Evolutionary conservation across 53 echinoderm and acorn worm genomes (phyloP), one percentile per base, ranked within the genome.

Genomic region (Hippasteria phrygiana): DNA sequence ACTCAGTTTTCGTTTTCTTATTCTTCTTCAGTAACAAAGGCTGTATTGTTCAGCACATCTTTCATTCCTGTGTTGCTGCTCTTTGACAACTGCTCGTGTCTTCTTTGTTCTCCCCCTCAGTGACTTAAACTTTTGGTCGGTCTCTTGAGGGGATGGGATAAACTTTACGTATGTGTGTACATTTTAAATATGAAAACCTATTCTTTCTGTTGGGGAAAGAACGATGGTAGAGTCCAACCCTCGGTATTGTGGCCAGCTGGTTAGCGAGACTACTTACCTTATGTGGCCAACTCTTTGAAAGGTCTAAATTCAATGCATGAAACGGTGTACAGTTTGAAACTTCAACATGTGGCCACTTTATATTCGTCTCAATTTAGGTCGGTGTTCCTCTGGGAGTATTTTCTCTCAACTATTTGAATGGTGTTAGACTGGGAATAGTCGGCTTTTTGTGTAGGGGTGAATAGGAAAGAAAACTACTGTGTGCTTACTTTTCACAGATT

Each of bases 1-100:
- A 14, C 65, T 10, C n/a, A 20, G 53, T 28, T 64, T 85, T 51
- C 36, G 5, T 43, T 43, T 83, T 28, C 39, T 66, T 46, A 22
- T 53, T 37, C 50, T 56, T 85, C 69, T 85, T 50, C 48, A 55
- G 81, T 81, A 81, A 81, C 81, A 69, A 48, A 69, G 85, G 33
- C 85, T 85, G 81, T 81, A 83, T 47, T 85, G 71, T 71, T 35
- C 85, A 85, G 69, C 69, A 47, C 71, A 70, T 71, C 71, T 85
- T 85, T 85, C 85, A 85, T 85, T 85, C 85, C 85, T 85, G 70
- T 70, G 56, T 70, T 34, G 48, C 70, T 67, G 71, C 75, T 50
- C 29, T 85, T 85, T 85, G 69, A 85, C 47, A 70, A 85, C 85
- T 85, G 85, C 85, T 85, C 47, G 27, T 81, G 81, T 85, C 71